These are phyloP conservation scores for Sitodiplosis mosellana DNA, from an alignment of 1,140 invertebrate species.

Conservation along the genomic window DNA sequence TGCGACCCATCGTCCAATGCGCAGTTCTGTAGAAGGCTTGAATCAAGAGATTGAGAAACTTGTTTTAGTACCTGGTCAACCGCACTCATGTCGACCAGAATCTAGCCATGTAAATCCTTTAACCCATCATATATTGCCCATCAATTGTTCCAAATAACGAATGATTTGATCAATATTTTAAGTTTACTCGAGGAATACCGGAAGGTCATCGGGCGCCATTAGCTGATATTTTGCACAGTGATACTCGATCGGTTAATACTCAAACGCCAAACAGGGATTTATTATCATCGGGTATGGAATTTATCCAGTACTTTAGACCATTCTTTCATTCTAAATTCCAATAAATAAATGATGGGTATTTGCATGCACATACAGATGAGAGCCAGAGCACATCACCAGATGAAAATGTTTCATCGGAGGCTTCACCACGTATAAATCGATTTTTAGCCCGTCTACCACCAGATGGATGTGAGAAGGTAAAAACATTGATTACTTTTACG, in stretches of 20 bases:
- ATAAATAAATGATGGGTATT: too few relatives aligned
- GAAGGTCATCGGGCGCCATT: conserved; percentile 70
- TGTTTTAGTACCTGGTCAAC: conserved; percentile 33
- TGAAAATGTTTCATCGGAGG: conserved; percentile 23
- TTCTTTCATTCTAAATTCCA: not conserved
- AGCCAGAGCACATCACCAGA: conserved; percentile 11
- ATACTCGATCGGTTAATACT: conserved; percentile 56
- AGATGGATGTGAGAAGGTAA: conserved; percentile 69
- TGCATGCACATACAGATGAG: conserved; percentile 3
- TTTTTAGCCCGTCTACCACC: conserved; percentile 70
- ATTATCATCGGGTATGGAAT: conserved; percentile 29
- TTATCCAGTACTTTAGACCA: not conserved
- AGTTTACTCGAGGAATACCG: conserved; percentile 35
- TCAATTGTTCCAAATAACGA: not conserved
- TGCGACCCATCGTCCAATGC: conserved; percentile 43
- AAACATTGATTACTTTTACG: too few relatives aligned
- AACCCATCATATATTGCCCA: not conserved
- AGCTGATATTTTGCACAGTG: conserved; percentile 46
- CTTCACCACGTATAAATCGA: conserved; percentile 65
- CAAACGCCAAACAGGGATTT: conserved; percentile 49
- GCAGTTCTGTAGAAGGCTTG: conserved; percentile 66
- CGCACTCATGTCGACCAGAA: conserved; percentile 9
- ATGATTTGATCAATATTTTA: too few relatives aligned
- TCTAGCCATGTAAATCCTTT: not conserved
- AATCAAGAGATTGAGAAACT: conserved; percentile 68